Conservation (phyloP, 2,113 vertebrate species). For the Leptocoma aspasia region DNA sequence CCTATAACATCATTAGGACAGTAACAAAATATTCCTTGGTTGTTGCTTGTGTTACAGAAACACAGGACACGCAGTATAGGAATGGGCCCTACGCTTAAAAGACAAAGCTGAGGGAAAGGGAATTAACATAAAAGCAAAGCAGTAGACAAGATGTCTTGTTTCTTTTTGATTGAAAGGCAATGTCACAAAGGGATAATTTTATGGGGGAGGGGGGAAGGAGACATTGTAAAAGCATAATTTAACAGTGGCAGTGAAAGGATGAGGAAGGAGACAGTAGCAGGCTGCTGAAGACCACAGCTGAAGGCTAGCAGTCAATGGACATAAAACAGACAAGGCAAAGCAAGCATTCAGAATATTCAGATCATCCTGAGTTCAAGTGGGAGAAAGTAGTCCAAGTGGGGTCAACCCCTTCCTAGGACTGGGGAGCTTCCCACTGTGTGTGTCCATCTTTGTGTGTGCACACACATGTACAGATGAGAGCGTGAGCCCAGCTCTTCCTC, state of each 20-base stretch:
- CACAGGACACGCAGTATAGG: not conserved
- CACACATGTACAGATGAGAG: not conserved
- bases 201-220: accelerated
- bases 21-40: not conserved
- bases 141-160: not conserved
- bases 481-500: not conserved
- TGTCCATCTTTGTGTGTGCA: too few species aligned
- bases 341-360: not conserved
- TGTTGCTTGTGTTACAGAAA: not conserved
- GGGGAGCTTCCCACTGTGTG: not conserved
- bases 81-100: not conserved
- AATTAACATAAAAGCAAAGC: slow-evolving; percentile 59
- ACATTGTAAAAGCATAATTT: not conserved
- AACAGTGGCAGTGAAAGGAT: not conserved
- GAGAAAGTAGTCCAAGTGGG: not conserved
- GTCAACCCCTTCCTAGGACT: not conserved
- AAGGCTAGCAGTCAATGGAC: not conserved
- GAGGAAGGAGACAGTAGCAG: not conserved
- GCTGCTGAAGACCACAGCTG: not conserved
- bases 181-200: not conserved
- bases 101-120: slow-evolving; percentile 34
- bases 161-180: not conserved
- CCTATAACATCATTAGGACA: not conserved
- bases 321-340: not conserved
- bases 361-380: not conserved